Conservation (phyloP, 2,113 vertebrate species). For the Orcinus orca region DNA sequence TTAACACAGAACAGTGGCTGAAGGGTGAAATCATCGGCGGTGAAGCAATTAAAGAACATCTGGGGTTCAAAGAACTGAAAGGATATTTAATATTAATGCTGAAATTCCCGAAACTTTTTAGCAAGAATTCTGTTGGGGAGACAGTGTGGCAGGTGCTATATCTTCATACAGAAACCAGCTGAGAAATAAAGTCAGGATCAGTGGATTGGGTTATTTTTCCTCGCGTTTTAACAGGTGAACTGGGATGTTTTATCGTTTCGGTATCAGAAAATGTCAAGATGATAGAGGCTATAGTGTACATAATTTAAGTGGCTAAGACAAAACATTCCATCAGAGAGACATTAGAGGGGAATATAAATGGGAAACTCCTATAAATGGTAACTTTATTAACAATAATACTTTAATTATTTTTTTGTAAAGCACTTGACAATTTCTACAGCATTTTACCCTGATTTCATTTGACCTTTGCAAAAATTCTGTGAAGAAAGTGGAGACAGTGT, state of each 20-base stretch:
- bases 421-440: not conserved
- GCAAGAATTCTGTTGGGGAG: not conserved
- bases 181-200: not conserved
- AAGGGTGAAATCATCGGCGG: not conserved
- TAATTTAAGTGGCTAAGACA: not conserved
- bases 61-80: not conserved
- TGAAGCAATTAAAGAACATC: not conserved
- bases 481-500: not conserved
- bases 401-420: not conserved
- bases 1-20: not conserved
- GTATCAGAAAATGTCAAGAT: not conserved
- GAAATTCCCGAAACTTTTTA: not conserved
- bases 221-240: not conserved
- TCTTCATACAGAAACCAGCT: not conserved
- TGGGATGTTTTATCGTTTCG: constrained; percentile 25
- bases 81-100: not conserved
- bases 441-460: constrained; percentile 29
- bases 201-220: not conserved
- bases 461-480: not conserved
- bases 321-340: not conserved
- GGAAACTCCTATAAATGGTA: constrained; percentile 28
- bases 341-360: not conserved
- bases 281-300: not conserved
- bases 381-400: constrained; percentile 42
- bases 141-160: not conserved